phyloP scores from a whole-genome alignment of 2,888 invertebrate genomes.

The Watsonalla binaria region DNA sequence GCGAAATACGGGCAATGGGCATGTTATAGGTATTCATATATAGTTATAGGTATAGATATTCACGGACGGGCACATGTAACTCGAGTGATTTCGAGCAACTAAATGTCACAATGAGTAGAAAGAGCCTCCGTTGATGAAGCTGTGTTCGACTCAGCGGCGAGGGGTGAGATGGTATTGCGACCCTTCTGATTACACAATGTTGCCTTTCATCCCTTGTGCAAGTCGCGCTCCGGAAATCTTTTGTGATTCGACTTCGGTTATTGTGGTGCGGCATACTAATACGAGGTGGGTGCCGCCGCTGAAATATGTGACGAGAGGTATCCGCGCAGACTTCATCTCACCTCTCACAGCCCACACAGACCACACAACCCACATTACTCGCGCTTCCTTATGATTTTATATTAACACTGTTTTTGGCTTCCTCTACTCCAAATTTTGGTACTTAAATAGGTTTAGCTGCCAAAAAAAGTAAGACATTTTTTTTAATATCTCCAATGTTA shows the following conservation, averaged over 20 bases:
- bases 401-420: neutral
- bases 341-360: conserved; percentile 22
- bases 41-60: neutral
- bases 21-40: neutral
- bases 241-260: conserved; percentile 77
- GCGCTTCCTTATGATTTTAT: neutral
- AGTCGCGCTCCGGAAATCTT: conserved; percentile 78
- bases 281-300: conserved; percentile 57
- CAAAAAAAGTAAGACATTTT: no score
- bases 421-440: no score
- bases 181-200: conserved; percentile 79
- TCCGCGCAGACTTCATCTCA: conserved; percentile 39
- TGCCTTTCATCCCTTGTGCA: conserved; percentile 76
- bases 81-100: conserved; percentile 47
- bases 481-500: no score
- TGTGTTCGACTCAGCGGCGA: conserved; percentile 64
- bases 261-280: conserved; percentile 75
- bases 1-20: no score
- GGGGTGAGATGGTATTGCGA: conserved; percentile 73
- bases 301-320: conserved; percentile 57
- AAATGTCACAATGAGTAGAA: conserved; percentile 69
- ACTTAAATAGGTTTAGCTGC: no score
- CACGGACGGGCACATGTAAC: conserved; percentile 4
- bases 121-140: conserved; percentile 74
- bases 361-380: conserved; percentile 9